Conservation (phyloP, 2,113 vertebrate species). For the Sceloporus tristichus region DNA sequence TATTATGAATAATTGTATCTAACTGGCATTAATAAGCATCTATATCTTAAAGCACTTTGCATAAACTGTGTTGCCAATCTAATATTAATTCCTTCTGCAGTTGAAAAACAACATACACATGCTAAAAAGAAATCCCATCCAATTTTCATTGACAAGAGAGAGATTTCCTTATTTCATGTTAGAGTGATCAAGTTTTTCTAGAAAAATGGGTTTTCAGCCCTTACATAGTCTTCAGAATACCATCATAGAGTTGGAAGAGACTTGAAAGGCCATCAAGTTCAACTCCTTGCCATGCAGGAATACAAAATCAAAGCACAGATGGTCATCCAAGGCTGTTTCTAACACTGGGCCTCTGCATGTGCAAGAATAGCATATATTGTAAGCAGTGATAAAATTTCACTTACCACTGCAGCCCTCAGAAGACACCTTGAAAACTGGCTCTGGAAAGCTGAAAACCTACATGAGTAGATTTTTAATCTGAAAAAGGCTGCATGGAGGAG, state of each 20-base stretch:
- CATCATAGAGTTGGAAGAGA: too few relatives aligned
- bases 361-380: too few relatives aligned
- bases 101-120: neutral
- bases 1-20: neutral
- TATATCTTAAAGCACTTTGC: neutral
- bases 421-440: too few relatives aligned
- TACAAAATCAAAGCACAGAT: neutral
- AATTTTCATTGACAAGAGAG: fast-evolving
- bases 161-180: neutral
- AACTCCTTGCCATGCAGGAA: too few relatives aligned
- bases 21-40: neutral
- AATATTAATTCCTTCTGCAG: neutral
- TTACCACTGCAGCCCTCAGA: too few relatives aligned
- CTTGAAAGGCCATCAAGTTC: too few relatives aligned
- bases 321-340: too few relatives aligned
- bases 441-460: too few relatives aligned
- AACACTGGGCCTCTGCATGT: too few relatives aligned
- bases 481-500: too few relatives aligned
- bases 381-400: too few relatives aligned
- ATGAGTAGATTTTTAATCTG: too few relatives aligned
- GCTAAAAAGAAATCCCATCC: neutral
- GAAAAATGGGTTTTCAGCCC: neutral
- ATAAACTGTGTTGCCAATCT: neutral
- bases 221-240: neutral
- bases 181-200: neutral